Evolutionary conservation across 2,888 invertebrate genomes (phyloP), one percentile per base, ranked within the genome.

Genomic region (Dichetophora obliterata): DNA sequence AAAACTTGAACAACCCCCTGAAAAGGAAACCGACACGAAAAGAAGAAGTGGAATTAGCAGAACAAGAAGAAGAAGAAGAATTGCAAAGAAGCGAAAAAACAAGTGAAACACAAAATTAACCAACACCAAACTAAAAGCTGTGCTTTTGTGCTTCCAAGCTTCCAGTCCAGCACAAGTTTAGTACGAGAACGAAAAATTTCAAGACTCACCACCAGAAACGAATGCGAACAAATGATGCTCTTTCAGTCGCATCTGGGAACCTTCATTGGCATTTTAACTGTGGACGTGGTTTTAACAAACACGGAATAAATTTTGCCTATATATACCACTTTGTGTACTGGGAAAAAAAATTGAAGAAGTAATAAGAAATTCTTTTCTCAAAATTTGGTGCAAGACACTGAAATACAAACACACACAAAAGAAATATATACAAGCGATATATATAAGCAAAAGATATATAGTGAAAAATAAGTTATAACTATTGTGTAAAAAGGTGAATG

Each of bases 241-340:
- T 83, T 84, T 83, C 81, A 84, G 85, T 85, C 82, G 83, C 84
- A 83, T 83, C 83, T 81, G 83, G 81, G 82, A 81, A 82, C 85
- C 85, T 86, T 86, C 89, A 89, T 89, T 89, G 88, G 88, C 87
- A 88, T 88, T 88, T 88, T 86, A 89, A 87, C 88, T 84, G 84
- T 88, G 88, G 86, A 88, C 89, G 79, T 74, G 74, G 65, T 66
- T 63, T 65, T 37, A 54, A 76, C 61, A 71, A 71, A 71, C 63
- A 71, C 70, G 65, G 76, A 76, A 34, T 70, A 54, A 52, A 71
- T 52, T 61, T 71, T 63, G 37, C 70, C 57, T 70, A 37, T 74
- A 31, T 34, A 50, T 19, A 54, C 34, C 63, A 73, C 54, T 65
- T 63, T 52, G 50, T 73, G 50, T 63, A 70, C 34, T 34, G 54